These are phyloP conservation scores for Gracilinanus agilis DNA, from an alignment of 2,113 vertebrate species.

Conservation along the genomic window DNA sequence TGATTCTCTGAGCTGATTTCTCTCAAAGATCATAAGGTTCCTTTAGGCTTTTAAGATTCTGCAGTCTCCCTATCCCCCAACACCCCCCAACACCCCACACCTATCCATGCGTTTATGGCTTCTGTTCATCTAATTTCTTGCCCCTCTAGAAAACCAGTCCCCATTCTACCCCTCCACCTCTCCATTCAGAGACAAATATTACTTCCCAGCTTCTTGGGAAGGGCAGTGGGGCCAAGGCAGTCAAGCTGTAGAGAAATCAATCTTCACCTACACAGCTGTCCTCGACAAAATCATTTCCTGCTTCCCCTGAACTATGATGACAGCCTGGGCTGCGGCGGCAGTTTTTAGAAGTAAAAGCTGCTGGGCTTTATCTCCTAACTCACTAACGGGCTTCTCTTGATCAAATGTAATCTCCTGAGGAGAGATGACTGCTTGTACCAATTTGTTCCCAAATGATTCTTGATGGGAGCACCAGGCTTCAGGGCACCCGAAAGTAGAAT, in stretches of 20 bases:
- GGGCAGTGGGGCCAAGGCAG: background rate
- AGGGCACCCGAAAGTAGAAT: conserved; percentile 38
- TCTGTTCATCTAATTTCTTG: background rate
- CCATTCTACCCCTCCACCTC: background rate
- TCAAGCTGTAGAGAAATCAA: conserved; percentile 23
- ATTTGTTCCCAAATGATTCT: conserved; percentile 67
- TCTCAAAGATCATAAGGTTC: background rate
- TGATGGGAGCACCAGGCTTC: conserved; percentile 33
- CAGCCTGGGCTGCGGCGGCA: background rate
- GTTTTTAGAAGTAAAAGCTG: conserved; percentile 64
- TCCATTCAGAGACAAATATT: conserved; percentile 36
- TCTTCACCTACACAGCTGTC: conserved; percentile 41
- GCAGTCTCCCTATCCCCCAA: background rate
- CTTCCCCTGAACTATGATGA: conserved; percentile 47
- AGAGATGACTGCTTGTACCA: conserved; percentile 76
- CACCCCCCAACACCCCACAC: background rate
- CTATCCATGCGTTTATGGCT: background rate
- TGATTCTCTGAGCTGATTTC: background rate
- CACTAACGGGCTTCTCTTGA: conserved; percentile 68
- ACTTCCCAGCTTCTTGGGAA: background rate
- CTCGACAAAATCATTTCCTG: conserved; percentile 54
- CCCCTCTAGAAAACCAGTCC: background rate
- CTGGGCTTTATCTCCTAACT: conserved; percentile 67
- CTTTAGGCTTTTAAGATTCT: background rate
- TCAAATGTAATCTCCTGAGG: conserved; percentile 76